Evolutionary conservation across 2,888 invertebrate genomes (phyloP).

Genomic region (Dynastes maya): DNA sequence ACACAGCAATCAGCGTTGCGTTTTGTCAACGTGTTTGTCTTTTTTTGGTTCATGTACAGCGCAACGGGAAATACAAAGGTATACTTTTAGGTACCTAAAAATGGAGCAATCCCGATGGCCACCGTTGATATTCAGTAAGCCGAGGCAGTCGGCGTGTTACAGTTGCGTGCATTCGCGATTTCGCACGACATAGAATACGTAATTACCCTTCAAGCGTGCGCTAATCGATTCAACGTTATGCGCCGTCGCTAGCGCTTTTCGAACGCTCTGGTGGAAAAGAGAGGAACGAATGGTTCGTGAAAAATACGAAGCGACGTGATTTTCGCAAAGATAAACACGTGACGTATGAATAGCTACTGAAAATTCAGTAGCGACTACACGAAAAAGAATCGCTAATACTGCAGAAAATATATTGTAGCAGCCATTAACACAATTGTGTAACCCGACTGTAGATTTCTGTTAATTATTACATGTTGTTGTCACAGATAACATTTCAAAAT

Average conservation of each 20-base stretch:
- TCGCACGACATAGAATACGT: constrained; percentile 19
- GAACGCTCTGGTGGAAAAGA: constrained; percentile 15
- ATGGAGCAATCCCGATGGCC: constrained; percentile 5
- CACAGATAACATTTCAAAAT: too few species aligned
- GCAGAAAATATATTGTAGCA: too few species aligned
- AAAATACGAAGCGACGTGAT: constrained; percentile 29
- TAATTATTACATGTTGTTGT: too few species aligned
- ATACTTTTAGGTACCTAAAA: constrained; percentile 11
- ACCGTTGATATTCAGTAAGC: too few species aligned
- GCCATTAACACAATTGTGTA: too few species aligned
- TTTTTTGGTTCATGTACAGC: neutral
- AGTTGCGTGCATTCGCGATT: constrained; percentile 11
- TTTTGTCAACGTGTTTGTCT: constrained; percentile 17
- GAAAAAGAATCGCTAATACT: too few species aligned
- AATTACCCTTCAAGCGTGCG: constrained; percentile 49
- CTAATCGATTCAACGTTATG: constrained; percentile 51
- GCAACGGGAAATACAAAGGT: neutral
- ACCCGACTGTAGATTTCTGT: too few species aligned
- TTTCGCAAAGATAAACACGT: constrained; percentile 1
- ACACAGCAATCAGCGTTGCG: neutral
- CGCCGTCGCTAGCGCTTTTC: constrained; percentile 10
- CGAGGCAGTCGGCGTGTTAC: neutral
- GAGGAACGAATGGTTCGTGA: constrained; percentile 27
- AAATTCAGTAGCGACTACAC: neutral
- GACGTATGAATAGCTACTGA: constrained; percentile 2